Conservation (phyloP, 1,140 invertebrate species). For the Panagrolaimus sp. region DNA sequence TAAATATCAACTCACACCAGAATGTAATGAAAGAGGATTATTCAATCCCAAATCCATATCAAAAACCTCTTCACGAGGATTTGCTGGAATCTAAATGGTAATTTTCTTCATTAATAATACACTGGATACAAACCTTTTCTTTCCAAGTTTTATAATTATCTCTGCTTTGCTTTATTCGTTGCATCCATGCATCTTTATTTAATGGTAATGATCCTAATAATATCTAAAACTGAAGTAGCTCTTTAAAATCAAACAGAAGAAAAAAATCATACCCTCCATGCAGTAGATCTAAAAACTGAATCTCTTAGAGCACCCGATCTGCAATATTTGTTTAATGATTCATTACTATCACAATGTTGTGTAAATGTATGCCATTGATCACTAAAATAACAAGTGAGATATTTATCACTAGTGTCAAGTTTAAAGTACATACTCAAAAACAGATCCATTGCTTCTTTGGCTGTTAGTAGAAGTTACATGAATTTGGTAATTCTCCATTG, state of each 20-base stretch:
- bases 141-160: background rate
- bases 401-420: background rate
- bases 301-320: background rate
- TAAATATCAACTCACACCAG: background rate
- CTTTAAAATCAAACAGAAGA: background rate
- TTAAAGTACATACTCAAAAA: too few species aligned
- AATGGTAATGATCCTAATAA: background rate
- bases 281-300: background rate
- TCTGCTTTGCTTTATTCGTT: background rate
- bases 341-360: background rate
- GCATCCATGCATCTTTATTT: background rate
- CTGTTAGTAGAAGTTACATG: too few species aligned
- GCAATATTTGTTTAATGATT: background rate
- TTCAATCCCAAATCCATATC: background rate
- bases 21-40: background rate
- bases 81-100: constrained; percentile 2
- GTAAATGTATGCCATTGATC: background rate
- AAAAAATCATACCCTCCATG: background rate
- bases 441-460: too few species aligned
- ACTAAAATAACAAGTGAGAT: background rate
- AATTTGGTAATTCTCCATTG: too few species aligned
- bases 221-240: constrained; percentile 7
- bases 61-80: background rate
- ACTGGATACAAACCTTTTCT: background rate
- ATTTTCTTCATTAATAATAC: background rate